phyloP scores from a whole-genome alignment of 1,140 invertebrate genomes.

The Aphaenogaster floridana region DNA sequence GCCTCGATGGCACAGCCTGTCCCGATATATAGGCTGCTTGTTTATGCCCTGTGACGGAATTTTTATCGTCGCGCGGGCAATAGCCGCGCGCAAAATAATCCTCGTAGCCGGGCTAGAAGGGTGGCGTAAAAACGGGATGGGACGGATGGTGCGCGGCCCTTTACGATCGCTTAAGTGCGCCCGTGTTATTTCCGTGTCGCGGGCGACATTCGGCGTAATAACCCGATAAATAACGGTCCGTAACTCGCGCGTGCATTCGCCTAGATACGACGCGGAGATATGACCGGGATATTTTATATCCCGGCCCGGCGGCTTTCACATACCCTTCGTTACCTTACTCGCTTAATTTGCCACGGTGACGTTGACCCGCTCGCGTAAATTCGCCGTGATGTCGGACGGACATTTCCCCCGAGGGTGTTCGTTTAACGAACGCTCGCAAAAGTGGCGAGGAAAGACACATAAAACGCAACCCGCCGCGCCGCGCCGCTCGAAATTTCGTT shows the following conservation, averaged over 20 bases:
- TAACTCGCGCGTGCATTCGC: slow-evolving; percentile 33
- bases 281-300: background rate
- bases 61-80: slow-evolving; percentile 62
- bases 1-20: background rate
- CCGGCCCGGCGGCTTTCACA: background rate
- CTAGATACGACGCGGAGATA: background rate
- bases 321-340: background rate
- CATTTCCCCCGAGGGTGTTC: background rate
- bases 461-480: no score
- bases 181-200: slow-evolving; percentile 56
- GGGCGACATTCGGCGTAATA: slow-evolving; percentile 51
- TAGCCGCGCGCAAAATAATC: slow-evolving; percentile 18
- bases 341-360: background rate
- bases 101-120: slow-evolving; percentile 1
- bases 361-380: background rate
- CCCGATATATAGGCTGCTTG: background rate
- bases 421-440: background rate
- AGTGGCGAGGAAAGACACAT: background rate
- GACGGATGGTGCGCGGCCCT: slow-evolving; percentile 14
- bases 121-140: slow-evolving; percentile 28
- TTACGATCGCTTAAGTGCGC: slow-evolving; percentile 67
- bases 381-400: background rate
- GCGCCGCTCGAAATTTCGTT: background rate
- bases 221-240: slow-evolving; percentile 63
- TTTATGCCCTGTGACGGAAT: slow-evolving; percentile 20